These are phyloP conservation scores for Microplitis manilae DNA, from an alignment of 2,888 invertebrate genomes.

Conservation along the genomic window DNA sequence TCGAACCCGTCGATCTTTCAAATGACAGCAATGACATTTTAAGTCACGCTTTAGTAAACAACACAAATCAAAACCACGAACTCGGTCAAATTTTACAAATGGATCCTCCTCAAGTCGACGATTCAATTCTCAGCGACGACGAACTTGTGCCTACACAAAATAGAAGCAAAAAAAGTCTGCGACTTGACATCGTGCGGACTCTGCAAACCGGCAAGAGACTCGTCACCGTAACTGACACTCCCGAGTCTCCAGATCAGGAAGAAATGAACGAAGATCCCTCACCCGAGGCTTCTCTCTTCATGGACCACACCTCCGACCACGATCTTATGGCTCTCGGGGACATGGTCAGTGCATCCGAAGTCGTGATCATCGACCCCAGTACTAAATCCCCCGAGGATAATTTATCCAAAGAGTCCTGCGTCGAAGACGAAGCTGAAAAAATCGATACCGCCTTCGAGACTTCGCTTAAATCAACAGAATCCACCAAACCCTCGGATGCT, in stretches of 20 bases:
- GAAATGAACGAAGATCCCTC: constrained; percentile 72
- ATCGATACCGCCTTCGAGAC: constrained; percentile 50
- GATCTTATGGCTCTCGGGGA: constrained; percentile 70
- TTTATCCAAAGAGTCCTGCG: constrained; percentile 72
- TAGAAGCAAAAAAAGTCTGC: constrained; percentile 63
- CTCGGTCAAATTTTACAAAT: constrained; percentile 69
- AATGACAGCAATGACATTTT: constrained; percentile 75
- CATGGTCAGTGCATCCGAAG: constrained; percentile 73
- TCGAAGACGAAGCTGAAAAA: constrained; percentile 55
- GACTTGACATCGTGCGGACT: constrained; percentile 67
- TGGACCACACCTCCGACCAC: constrained; percentile 70
- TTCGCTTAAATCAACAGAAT: constrained; percentile 53
- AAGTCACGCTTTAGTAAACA: constrained; percentile 69
- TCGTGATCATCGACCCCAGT: constrained; percentile 77
- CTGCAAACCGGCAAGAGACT: constrained; percentile 69
- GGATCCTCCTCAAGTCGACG: constrained; percentile 60
- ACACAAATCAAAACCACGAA: constrained; percentile 64
- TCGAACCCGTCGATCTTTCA: constrained; percentile 76
- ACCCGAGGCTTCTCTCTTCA: constrained; percentile 66
- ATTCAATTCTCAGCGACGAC: constrained; percentile 61
- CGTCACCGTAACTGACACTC: constrained; percentile 72
- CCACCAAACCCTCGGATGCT: constrained; percentile 15
- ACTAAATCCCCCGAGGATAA: constrained; percentile 78
- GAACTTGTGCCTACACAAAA: constrained; percentile 59
- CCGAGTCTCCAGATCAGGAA: constrained; percentile 75